Evolutionary conservation across 2,797 vertebrate species (phyloP).

Genomic region (Squalus acanthias): DNA sequence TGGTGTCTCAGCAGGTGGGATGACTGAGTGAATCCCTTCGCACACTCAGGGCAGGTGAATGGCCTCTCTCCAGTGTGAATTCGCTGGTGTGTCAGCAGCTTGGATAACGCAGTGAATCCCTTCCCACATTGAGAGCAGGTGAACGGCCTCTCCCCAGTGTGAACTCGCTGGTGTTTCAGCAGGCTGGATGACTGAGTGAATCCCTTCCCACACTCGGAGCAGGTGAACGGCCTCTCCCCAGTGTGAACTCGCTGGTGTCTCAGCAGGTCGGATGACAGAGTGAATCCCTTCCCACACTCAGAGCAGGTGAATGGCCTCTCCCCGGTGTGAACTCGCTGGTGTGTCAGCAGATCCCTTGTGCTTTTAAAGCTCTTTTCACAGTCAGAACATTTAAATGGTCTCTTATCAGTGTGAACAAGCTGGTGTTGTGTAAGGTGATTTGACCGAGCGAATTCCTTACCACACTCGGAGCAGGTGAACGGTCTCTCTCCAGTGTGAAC

Average conservation of each 20-base stretch:
- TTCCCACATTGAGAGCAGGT: not conserved
- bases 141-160: not conserved
- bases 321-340: constrained; percentile 4
- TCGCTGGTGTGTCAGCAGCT: not conserved
- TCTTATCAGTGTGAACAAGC: no score
- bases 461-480: no score
- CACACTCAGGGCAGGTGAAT: not conserved
- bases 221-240: not conserved
- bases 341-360: not conserved
- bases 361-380: no score
- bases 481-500: no score
- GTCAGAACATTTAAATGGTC: no score
- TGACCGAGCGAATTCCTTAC: no score
- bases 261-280: not conserved
- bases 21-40: not conserved
- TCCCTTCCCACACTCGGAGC: not conserved
- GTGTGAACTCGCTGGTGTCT: not conserved
- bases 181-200: not conserved
- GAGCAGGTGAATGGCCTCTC: not conserved
- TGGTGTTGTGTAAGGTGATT: no score
- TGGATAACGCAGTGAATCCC: not conserved
- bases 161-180: not conserved
- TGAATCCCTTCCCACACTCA: not conserved
- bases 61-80: constrained; percentile 4
- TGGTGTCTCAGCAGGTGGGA: not conserved